These are phyloP conservation scores for Catocala nupta DNA, from an alignment of 2,888 invertebrate species.

Conservation along the genomic window DNA sequence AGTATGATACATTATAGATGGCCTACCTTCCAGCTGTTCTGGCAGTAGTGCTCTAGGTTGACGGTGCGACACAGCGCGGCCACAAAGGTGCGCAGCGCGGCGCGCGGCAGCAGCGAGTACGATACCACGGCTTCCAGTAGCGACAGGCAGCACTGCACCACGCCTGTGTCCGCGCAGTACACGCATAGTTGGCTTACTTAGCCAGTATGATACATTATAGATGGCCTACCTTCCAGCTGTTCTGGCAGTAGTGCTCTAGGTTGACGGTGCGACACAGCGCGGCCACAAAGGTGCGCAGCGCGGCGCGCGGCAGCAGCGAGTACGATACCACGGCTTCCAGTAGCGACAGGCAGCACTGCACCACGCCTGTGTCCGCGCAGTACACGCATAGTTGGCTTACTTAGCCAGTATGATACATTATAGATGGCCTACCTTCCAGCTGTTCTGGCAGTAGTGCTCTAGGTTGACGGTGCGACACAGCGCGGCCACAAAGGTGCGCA, in stretches of 20 bases:
- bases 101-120: constrained; percentile 95
- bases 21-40: constrained; percentile 91
- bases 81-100: constrained; percentile 93
- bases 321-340: constrained; percentile 96
- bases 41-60: constrained; percentile 92
- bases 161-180: constrained; percentile 88
- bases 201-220: too few relatives aligned
- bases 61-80: constrained; percentile 95
- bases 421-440: constrained; percentile 89
- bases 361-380: constrained; percentile 89
- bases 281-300: constrained; percentile 92
- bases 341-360: constrained; percentile 91
- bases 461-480: constrained; percentile 95
- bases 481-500: constrained; percentile 93
- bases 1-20: too few relatives aligned
- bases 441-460: constrained; percentile 91
- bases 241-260: constrained; percentile 91
- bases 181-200: constrained; percentile 92
- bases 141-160: constrained; percentile 91
- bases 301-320: constrained; percentile 94
- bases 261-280: constrained; percentile 96
- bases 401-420: too few relatives aligned
- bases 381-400: constrained; percentile 91
- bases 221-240: constrained; percentile 90
- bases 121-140: constrained; percentile 96